Conservation (phyloP, 2,888 invertebrate species). For the Cepaea hortensis region DNA sequence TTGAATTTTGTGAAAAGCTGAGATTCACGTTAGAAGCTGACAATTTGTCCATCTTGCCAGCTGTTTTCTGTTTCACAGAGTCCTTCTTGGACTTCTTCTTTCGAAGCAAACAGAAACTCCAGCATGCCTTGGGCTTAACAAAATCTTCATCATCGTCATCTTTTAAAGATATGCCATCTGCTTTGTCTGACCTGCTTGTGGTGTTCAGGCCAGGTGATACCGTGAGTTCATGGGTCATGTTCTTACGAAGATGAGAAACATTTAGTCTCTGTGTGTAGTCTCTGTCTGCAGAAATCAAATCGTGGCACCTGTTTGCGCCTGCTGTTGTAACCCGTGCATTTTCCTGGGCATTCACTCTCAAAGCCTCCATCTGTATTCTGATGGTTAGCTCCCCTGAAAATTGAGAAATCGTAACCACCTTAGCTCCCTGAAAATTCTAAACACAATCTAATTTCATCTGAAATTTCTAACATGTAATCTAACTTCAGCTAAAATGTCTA, state of each 20-base stretch:
- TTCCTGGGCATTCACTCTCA: neutral
- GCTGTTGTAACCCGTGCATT: too few species aligned
- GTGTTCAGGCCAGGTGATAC: neutral
- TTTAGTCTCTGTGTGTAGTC: neutral
- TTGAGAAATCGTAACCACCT: neutral
- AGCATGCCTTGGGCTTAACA: constrained; percentile 55
- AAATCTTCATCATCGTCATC: constrained; percentile 56
- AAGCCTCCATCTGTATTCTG: constrained; percentile 63
- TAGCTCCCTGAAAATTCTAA: too few species aligned
- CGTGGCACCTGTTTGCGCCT: neutral
- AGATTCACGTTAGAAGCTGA: too few species aligned
- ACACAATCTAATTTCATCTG: too few species aligned
- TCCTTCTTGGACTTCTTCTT: constrained; percentile 49
- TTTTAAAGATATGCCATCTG: neutral
- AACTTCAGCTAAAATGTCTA: too few species aligned
- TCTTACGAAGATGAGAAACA: neutral
- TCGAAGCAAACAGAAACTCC: constrained; percentile 61
- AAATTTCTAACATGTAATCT: too few species aligned
- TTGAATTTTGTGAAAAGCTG: neutral
- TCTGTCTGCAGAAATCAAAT: neutral
- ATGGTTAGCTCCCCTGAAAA: constrained; percentile 69
- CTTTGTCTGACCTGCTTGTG: neutral
- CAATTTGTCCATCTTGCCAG: neutral
- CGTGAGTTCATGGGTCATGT: neutral
- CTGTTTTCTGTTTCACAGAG: constrained; percentile 45